Base-by-base conservation (phyloP, 2,888 invertebrate genomes). In the Drosophila pegasa region DNA sequence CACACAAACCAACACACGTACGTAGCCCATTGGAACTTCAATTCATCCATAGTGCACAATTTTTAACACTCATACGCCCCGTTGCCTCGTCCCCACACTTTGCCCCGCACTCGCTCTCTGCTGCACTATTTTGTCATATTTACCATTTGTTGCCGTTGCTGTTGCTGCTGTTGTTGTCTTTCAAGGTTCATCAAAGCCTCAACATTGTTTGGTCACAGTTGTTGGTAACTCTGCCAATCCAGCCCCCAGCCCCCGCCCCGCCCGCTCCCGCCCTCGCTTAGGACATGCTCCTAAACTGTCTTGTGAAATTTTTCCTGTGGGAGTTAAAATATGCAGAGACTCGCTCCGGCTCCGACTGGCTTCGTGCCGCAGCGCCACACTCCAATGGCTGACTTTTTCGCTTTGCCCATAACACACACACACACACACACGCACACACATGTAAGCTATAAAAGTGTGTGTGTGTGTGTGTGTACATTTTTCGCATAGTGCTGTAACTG, bases 121-220 rank as follows among this genome's bases (percentile, higher is more conserved):
- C 48, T 59, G 57, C 68, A 60, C 71, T 82, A 80, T 82, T 79
- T 85, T 80, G 80, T 80, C 83, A 80, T 86, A 86, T 83, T 78
- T 72, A 51, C 56, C 48, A 37, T 64, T 40, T 64, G 58, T 8
- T 67, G 68, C 18, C 43, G 33, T 12, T 38, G 48, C 35, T 76
- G 68, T 22, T 48, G 33, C n/a, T 38, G 48, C 35, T 76, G 71
- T 66, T 81, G 79, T 70, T 75, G 79, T 81, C 74, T 57, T 85
- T 87, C 78, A 82, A 76, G 87, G 85, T 85, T 85, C 85, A 85
- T 87, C 85, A 85, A 85, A 85, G 87, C 87, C 75, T 80, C 85
- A 84, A 84, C 87, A 87, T 82, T 85, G 85, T 85, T 83, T 87
- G 82, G 85, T 74, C 82, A 84, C 85, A 82, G 78, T 82, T 78